phyloP scores from a whole-genome alignment of 53 echinoderm and acorn worm species.

The Holothuria leucospilota region DNA sequence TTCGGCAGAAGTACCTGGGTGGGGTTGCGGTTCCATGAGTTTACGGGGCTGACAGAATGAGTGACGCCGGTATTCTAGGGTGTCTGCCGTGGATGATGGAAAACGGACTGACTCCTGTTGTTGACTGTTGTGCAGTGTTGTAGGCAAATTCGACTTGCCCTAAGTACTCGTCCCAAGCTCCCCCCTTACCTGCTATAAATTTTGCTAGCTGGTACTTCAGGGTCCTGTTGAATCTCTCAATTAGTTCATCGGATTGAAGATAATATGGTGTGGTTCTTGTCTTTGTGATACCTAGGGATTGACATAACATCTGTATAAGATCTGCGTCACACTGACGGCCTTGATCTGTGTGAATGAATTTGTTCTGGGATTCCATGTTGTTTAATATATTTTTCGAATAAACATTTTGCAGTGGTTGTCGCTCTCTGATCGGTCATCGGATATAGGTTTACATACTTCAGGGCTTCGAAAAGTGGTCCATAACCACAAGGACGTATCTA shows the following conservation, averaged over 20 bases:
- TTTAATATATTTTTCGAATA: slow-evolving; percentile 34
- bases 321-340: slow-evolving; percentile 50
- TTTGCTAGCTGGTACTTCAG: not conserved
- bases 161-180: slow-evolving; percentile 15
- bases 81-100: slow-evolving; percentile 31
- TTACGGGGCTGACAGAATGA: not conserved
- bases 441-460: slow-evolving; percentile 35
- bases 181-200: not conserved
- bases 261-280: slow-evolving; percentile 46
- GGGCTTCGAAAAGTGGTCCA: not conserved
- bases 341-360: slow-evolving; percentile 50
- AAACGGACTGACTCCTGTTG: slow-evolving; percentile 23
- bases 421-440: slow-evolving; percentile 53
- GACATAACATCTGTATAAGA: not conserved
- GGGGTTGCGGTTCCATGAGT: not conserved
- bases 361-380: slow-evolving; percentile 56
- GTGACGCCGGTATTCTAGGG: slow-evolving; percentile 6
- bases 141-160: slow-evolving; percentile 17
- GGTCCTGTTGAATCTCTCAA: slow-evolving; percentile 39
- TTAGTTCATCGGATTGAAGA: slow-evolving; percentile 45
- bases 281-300: slow-evolving; percentile 11
- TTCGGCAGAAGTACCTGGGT: not conserved
- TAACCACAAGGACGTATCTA: not conserved
- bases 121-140: slow-evolving; percentile 35
- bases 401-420: slow-evolving; percentile 40